Evolutionary conservation across 2,113 vertebrate genomes (phyloP), one percentile per base, ranked within the genome.

Genomic region (Hyla sarda): DNA sequence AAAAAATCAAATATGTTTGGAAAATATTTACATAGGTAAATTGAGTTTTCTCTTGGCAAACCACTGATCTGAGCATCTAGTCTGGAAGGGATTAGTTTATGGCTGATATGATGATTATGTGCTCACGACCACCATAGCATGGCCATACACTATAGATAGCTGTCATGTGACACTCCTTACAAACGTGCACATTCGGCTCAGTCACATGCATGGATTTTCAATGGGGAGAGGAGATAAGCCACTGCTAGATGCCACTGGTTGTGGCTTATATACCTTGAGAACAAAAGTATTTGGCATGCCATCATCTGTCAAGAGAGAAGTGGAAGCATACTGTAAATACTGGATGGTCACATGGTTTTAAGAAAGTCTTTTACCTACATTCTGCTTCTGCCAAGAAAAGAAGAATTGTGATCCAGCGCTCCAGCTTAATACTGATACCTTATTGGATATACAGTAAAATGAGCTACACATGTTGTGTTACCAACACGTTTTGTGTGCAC

Each of bases 31-130:
- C 72, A 25, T 48, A 48, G 19, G 25, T 76, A 52, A 76, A 76
- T 76, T 76, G 9, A 50, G n/a, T 76, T 76, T 76, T 76, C 73
- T 76, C 73, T 76, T 52, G 47, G 47, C 23, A 50, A 50, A 48
- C 14, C 47, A 50, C n/a, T 76, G 45, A 50, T 75, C 25, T 48
- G 32, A 69, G 65, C 0, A 34, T 1, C 16, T 71, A 41, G 41
- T 41, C 67, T 37, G 34, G 34, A 2, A 71, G 21, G 9, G 17
- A 34, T 17, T 17, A 1, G 32, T 37, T 71, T 37, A 32, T 9
- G 9, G 67, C 32, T 71, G 67, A 71, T 41, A 23, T 16, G 8
- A 21, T 71, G 32, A 71, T 71, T 65, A 69, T 21, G 32, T 17
- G 65, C 32, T 34, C 34, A 67, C 34, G n/a, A n/a, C 30, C 65